Base-by-base conservation (phyloP, 2,888 invertebrate genomes). In the Allophyes oxyacanthae region DNA sequence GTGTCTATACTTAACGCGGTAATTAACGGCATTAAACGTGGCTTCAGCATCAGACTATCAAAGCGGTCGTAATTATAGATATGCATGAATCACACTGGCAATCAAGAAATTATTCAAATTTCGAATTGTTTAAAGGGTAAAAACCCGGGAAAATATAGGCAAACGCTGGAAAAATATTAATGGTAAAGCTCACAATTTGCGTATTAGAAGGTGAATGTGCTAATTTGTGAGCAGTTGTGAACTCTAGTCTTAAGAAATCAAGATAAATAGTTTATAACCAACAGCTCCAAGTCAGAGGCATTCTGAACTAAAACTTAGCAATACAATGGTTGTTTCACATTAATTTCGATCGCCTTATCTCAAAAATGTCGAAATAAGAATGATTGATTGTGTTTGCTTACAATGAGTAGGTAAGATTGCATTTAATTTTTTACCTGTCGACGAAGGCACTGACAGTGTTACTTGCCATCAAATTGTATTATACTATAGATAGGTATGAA, bases 381-480 rank as follows among this genome's bases (percentile, higher is more conserved):
- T 49, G 20, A 53, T 53, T 33, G 30, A 14, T 42, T 40, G 44
- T 52, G 51, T 46, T 53, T 15, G 37, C 55, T 72, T 58, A 59
- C 59, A 49, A 28, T 52, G 56, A 32, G 66, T 70, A 62, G 40
- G 60, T 55, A 49, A 48, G 72, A 60, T 64, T 80, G 76, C 76
- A 81, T 79, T 81, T 79, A 76, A 48, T 65, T 65, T 43, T 69
- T 44, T 60, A 54, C 45, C 58, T 59, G 60, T 75, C 62, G 33
- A 67, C 46, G 33, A 45, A 65, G 72, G 62, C 77, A 74, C 71
- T 46, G 61, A 68, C 53, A 69, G 76, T 77, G 72, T 73, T 48
- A 82, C 83, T 83, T 83, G 84, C 83, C 83, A 83, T 78, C 70
- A 72, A 71, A 81, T 73, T 82, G 79, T 83, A 82, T 66, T 76